Evolutionary conservation across 2,888 invertebrate species (phyloP).

Genomic region (Oxyteleia sp.): DNA sequence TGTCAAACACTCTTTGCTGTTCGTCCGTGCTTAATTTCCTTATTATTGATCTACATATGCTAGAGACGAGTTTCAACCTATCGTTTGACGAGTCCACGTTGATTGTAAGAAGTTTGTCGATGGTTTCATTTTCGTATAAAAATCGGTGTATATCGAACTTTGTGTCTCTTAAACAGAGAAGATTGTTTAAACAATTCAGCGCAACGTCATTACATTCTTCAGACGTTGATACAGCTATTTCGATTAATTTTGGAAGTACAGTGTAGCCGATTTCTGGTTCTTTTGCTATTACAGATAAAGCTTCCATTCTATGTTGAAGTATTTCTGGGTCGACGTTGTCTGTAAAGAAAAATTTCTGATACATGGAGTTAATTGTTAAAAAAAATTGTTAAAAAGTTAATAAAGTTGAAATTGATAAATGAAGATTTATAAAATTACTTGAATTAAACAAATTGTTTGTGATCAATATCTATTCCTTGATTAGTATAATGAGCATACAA

Average conservation of each 20-base stretch:
- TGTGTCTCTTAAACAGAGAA: constrained; percentile 78
- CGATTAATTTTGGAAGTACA: constrained; percentile 80
- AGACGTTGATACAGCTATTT: constrained; percentile 72
- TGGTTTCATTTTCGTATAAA: constrained; percentile 87
- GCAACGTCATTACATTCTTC: constrained; percentile 77
- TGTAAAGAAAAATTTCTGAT: constrained; percentile 70
- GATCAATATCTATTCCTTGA: too few relatives aligned
- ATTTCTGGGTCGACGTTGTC: constrained; percentile 68
- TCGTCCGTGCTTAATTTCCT: constrained; percentile 86
- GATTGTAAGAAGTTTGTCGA: constrained; percentile 87
- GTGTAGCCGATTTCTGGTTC: constrained; percentile 78
- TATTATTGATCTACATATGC: constrained; percentile 87
- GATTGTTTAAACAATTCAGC: constrained; percentile 80
- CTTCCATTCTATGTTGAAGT: constrained; percentile 79
- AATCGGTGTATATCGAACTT: constrained; percentile 85
- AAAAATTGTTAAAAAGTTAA: too few relatives aligned
- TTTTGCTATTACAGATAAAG: constrained; percentile 79
- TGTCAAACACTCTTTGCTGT: constrained; percentile 87
- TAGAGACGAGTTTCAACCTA: constrained; percentile 86
- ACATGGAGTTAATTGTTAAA: too few relatives aligned
- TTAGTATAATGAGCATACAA: too few relatives aligned
- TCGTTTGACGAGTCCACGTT: constrained; percentile 72
- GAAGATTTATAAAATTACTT: too few relatives aligned
- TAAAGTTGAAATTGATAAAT: too few relatives aligned
- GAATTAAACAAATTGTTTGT: too few relatives aligned